A percentile compares a stretch with the other conserved stretches of the same genome.
phyloP scores from a whole-genome alignment of 2,113 vertebrate genomes.

The Ginglymostoma cirratum region DNA sequence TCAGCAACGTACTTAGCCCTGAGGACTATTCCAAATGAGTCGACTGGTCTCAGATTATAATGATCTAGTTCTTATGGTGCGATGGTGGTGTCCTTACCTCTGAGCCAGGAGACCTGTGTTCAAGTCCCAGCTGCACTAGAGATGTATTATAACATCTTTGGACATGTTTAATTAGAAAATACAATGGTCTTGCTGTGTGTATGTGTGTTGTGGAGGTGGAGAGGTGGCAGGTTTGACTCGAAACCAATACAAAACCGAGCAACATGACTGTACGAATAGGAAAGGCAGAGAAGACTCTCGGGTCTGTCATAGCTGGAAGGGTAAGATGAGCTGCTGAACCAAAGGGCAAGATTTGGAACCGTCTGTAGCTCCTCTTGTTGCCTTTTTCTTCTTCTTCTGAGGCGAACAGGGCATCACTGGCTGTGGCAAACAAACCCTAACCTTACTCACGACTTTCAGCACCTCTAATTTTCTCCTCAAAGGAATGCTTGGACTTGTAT shows the following conservation, averaged over 20 bases:
- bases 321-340: conserved; percentile 40
- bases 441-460: conserved; percentile 51
- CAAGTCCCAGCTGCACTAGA: no score
- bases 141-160: no score
- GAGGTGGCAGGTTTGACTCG: no score
- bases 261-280: background rate
- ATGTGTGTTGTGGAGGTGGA: background rate
- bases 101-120: no score
- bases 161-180: no score
- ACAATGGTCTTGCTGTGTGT: background rate
- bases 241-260: no score
- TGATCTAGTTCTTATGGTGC: no score
- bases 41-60: no score
- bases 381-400: conserved; percentile 52
- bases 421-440: conserved; percentile 50
- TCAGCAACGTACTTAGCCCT: background rate
- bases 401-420: conserved; percentile 48
- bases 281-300: background rate
- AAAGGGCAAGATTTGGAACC: conserved; percentile 51
- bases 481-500: background rate
- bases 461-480: conserved; percentile 46
- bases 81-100: no score
- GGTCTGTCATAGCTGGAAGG: background rate
- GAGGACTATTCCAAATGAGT: background rate
- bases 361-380: conserved; percentile 47